Conservation (phyloP, 23 tunicate genomes). For the Styela plicata region DNA sequence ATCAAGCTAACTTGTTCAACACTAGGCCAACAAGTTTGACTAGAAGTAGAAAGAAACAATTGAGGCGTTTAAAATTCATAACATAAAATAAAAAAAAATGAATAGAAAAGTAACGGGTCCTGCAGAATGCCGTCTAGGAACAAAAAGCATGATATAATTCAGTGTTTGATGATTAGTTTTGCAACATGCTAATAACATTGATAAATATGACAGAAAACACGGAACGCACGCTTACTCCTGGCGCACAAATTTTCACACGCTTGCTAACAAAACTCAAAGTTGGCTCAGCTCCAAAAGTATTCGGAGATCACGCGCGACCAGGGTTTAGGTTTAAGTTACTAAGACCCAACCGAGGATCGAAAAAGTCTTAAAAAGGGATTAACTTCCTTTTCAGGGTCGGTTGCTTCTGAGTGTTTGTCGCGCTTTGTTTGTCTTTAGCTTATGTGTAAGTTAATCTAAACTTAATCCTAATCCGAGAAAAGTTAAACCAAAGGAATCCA, state of each 20-base stretch:
- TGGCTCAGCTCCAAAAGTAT: neutral
- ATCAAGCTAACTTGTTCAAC: too few species aligned
- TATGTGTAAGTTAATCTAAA: constrained; percentile 22
- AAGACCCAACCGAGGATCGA: neutral
- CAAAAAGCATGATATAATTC: too few species aligned
- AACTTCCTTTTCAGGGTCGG: constrained; percentile 34
- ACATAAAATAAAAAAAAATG: too few species aligned
- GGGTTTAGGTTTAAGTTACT: neutral
- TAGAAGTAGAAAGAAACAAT: too few species aligned
- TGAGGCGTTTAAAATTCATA: too few species aligned
- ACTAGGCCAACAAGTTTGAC: too few species aligned
- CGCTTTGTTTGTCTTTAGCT: constrained; percentile 28
- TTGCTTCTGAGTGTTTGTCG: constrained; percentile 33
- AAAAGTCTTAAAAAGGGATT: constrained; percentile 17
- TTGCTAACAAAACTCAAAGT: neutral
- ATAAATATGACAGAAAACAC: neutral
- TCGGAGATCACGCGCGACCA: neutral
- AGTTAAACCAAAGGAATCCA: constrained; percentile 27
- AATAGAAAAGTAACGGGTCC: too few species aligned
- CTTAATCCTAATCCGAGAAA: constrained; percentile 35
- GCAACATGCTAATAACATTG: neutral
- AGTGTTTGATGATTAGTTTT: too few species aligned
- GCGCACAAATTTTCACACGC: neutral
- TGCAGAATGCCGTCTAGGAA: too few species aligned
- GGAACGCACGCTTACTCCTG: neutral